phyloP scores from a whole-genome alignment of 2,797 vertebrate genomes.

The Anguilla pacifica region DNA sequence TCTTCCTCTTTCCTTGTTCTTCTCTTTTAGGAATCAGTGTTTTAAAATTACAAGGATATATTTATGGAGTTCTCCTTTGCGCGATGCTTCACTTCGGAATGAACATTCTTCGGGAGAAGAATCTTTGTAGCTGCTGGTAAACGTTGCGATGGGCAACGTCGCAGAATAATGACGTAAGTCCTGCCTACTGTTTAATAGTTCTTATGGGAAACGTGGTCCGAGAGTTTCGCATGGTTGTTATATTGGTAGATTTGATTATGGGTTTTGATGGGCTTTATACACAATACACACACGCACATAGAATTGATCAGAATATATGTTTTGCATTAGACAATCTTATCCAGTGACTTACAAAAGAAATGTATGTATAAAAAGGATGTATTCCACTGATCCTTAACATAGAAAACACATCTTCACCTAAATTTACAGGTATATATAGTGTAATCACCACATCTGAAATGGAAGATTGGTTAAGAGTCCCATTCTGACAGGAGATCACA shows the following conservation, averaged over 20 bases:
- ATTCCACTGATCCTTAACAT: not conserved
- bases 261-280: not conserved
- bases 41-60: not conserved
- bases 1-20: slow-evolving; percentile 10
- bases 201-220: slow-evolving; percentile 43
- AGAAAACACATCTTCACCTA: not conserved
- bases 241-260: not conserved
- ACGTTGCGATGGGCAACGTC: slow-evolving; percentile 56
- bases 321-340: not conserved
- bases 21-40: not conserved
- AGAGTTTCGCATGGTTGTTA: not conserved
- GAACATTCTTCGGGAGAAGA: not conserved
- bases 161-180: slow-evolving; percentile 40
- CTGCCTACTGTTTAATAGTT: not conserved
- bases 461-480: not conserved
- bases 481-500: no score
- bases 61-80: not conserved
- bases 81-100: not conserved
- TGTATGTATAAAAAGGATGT: not conserved
- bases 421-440: not conserved
- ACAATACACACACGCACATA: not conserved
- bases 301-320: not conserved
- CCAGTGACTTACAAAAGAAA: not conserved
- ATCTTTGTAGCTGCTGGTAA: not conserved
- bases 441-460: not conserved